Percentiles rank a stretch among this genome's conserved stretches.
These are phyloP conservation scores for Pseudochirops cupreus DNA, from an alignment of 2,797 vertebrate genomes.

Conservation along the genomic window DNA sequence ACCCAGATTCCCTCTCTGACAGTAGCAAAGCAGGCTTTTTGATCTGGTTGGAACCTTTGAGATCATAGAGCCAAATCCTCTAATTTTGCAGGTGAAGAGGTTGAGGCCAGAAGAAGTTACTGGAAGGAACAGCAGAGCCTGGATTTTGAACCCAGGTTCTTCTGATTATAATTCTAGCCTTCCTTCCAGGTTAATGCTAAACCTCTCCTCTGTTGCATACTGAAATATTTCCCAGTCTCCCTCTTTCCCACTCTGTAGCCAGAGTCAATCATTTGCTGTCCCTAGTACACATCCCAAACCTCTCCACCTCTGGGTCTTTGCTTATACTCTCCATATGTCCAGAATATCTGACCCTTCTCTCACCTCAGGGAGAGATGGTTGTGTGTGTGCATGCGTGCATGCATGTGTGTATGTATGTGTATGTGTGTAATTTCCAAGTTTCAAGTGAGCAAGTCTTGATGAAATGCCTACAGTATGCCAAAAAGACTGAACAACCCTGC, in stretches of 20 bases:
- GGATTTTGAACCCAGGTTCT: background rate
- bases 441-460: background rate
- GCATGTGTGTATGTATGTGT: too few species aligned
- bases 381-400: too few species aligned
- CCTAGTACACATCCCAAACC: background rate
- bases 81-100: background rate
- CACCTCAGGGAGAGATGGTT: background rate
- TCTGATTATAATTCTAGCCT: background rate
- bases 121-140: background rate
- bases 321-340: background rate
- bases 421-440: background rate
- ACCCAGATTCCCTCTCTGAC: background rate
- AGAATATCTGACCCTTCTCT: background rate
- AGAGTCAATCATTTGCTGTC: background rate
- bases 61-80: background rate
- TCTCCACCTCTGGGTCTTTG: background rate
- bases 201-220: background rate
- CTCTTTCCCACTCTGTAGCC: background rate
- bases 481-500: background rate
- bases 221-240: background rate
- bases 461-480: background rate
- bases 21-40: background rate
- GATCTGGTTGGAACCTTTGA: background rate
- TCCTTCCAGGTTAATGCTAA: background rate
- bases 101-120: background rate